phyloP scores from a whole-genome alignment of 2,888 invertebrate genomes.

The Eilema caniola region DNA sequence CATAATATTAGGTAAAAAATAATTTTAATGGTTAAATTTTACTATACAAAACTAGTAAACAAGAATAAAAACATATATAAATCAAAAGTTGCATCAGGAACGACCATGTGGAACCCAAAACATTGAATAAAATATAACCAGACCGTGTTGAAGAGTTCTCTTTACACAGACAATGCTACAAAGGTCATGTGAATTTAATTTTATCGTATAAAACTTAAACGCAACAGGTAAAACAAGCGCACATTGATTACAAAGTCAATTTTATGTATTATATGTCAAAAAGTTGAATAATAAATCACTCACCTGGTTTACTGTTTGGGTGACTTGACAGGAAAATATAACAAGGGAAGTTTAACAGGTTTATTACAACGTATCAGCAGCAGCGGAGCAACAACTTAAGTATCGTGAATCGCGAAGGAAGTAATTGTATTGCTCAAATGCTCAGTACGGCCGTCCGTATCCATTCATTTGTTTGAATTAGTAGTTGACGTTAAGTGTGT shows the following conservation, averaged over 20 bases:
- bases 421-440: conserved; percentile 24
- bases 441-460: conserved; percentile 25
- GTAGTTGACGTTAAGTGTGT: conserved; percentile 51
- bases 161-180: conserved; percentile 29
- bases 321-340: conserved; percentile 25
- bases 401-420: conserved; percentile 36
- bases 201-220: conserved; percentile 33
- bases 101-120: conserved; percentile 42
- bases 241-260: conserved; percentile 25
- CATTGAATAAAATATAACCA: conserved; percentile 35
- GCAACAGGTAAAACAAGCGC: conserved; percentile 27
- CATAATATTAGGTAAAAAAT: too few relatives aligned
- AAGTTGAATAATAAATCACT: conserved; percentile 29
- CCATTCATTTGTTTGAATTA: conserved; percentile 54
- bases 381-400: conserved; percentile 57
- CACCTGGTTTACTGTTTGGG: conserved; percentile 37
- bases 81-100: conserved; percentile 26
- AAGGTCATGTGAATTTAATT: conserved; percentile 28
- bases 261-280: background rate
- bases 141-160: conserved; percentile 32
- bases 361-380: conserved; percentile 35
- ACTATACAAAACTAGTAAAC: background rate
- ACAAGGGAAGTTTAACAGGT: conserved; percentile 30
- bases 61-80: conserved; percentile 23
- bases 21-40: background rate